Conservation (phyloP, 2,113 vertebrate species). For the Aplodontia rufa region DNA sequence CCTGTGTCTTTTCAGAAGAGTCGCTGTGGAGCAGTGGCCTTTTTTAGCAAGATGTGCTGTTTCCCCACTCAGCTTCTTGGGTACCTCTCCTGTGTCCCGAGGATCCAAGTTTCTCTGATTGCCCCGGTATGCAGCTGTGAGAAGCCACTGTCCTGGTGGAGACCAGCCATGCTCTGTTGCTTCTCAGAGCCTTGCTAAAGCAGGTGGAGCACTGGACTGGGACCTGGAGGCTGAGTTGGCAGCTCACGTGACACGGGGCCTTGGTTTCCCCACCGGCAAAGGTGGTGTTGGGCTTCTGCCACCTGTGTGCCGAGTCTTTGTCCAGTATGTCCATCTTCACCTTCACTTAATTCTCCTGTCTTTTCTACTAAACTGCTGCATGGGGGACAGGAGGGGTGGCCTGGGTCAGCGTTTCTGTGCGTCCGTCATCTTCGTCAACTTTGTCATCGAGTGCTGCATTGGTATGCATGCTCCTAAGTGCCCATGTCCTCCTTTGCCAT, state of each 20-base stretch:
- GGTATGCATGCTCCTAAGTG: too few relatives aligned
- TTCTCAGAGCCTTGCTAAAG: accelerated
- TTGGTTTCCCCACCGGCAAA: background rate
- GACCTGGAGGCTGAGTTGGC: background rate
- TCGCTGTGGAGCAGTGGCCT: too few relatives aligned
- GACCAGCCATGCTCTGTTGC: too few relatives aligned
- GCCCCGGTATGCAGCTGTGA: background rate
- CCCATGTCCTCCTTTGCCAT: accelerated
- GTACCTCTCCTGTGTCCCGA: background rate
- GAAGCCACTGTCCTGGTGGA: accelerated
- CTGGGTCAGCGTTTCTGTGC: background rate
- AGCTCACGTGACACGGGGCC: background rate
- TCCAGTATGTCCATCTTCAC: accelerated
- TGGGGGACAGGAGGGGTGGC: background rate
- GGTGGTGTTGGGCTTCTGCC: background rate
- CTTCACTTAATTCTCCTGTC: background rate
- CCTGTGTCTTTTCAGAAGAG: background rate
- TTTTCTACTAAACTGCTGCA: background rate
- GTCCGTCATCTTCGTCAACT: too few relatives aligned
- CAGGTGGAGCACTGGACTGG: background rate
- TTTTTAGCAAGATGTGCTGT: background rate
- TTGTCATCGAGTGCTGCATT: too few relatives aligned
- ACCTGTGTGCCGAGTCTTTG: too few relatives aligned
- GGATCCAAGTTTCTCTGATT: background rate
- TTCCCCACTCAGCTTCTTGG: background rate